Evolutionary conservation across 1,140 invertebrate species (phyloP).

Genomic region (Paracyclopina nana): DNA sequence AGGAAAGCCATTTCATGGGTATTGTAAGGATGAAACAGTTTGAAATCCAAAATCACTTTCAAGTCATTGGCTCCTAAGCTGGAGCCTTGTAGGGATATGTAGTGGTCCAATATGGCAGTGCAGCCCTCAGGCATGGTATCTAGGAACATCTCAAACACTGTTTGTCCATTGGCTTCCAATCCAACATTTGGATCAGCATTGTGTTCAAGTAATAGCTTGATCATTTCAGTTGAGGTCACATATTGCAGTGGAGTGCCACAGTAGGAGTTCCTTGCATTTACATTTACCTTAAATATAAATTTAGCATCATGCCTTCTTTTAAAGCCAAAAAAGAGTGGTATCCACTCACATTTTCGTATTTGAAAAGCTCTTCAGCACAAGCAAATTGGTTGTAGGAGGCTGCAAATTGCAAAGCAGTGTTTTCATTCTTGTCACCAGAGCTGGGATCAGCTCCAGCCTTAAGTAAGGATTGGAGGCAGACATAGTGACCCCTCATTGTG

Average conservation of each 20-base stretch:
- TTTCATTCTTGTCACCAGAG: background rate
- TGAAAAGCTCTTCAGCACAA: slow-evolving; percentile 1
- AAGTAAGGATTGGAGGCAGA: background rate
- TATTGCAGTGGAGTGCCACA: background rate
- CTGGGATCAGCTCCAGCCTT: background rate
- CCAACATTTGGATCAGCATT: background rate
- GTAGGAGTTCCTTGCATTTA: background rate
- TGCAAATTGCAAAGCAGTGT: background rate
- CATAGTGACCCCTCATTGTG: background rate
- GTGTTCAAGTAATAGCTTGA: background rate
- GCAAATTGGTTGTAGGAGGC: background rate
- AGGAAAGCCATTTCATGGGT: background rate
- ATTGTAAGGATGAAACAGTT: background rate
- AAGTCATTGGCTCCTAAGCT: background rate
- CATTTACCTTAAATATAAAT: too few species aligned
- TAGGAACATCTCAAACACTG: background rate
- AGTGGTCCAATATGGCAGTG: background rate
- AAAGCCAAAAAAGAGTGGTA: too few species aligned
- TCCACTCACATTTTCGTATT: too few species aligned
- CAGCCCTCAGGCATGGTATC: slow-evolving; percentile 1
- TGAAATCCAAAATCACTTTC: background rate
- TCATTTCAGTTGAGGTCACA: background rate
- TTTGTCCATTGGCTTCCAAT: background rate
- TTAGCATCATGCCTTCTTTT: too few species aligned
- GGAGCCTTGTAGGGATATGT: background rate